Evolutionary conservation across 2,113 vertebrate genomes (phyloP).

Genomic region (Lipotes vexillifer): DNA sequence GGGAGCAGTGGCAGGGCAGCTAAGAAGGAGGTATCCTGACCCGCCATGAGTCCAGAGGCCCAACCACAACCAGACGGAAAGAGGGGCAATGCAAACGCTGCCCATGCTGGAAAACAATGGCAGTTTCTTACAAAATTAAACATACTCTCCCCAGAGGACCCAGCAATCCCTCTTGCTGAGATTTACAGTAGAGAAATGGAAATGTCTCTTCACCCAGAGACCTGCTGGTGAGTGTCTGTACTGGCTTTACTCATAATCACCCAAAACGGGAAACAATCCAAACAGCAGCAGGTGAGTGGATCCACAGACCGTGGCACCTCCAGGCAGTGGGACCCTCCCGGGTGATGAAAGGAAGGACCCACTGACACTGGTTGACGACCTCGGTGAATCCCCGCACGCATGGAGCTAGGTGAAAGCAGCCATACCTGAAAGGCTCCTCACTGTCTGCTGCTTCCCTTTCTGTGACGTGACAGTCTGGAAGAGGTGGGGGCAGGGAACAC

Average conservation of each 20-base stretch:
- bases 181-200: not conserved
- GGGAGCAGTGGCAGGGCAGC: not conserved
- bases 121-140: not conserved
- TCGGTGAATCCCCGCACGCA: not conserved
- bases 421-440: not conserved
- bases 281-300: not conserved
- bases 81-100: not conserved
- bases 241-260: not conserved
- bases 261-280: not conserved
- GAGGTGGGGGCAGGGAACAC: not conserved
- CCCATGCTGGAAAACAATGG: not conserved
- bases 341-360: not conserved
- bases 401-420: not conserved
- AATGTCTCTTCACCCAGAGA: not conserved
- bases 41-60: not conserved
- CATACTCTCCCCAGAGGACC: not conserved
- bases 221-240: not conserved
- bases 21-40: not conserved
- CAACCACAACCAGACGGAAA: not conserved
- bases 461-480: not conserved
- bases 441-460: not conserved
- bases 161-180: not conserved
- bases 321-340: not conserved
- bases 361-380: fast-evolving
- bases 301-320: not conserved